Base-by-base conservation (phyloP, 1,140 invertebrate species). In the Bombus terrestris region DNA sequence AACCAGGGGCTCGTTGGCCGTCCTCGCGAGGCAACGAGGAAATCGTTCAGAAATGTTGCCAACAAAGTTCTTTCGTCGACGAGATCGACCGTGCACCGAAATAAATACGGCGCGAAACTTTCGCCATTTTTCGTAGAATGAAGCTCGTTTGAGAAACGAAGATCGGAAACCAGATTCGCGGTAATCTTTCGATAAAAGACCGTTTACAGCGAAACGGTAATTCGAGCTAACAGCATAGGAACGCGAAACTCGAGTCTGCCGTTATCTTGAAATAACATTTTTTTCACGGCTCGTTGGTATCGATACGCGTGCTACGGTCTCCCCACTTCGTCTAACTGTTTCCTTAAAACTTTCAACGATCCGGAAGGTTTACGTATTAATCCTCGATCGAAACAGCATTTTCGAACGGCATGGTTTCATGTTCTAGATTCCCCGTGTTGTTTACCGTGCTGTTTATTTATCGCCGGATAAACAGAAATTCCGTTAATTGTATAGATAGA, bases 31-130 rank as follows among this genome's bases (percentile, higher is more conserved):
- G 4, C 25, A 69, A 69, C 59, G 43, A 41, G 62, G 35, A 18
- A 57, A 57, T 83, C 74, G 74, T 53, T 69, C 37, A n/a, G 66
- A 68, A 72, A 85, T 85, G 79, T 72, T 53, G 68, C 76, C 41
- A 72, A 32, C 25, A 53, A 84, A 80, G 53, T 84, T 78, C 47
- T 10, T 15, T 10, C 73, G 37, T 22, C 28, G 13, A 81, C 53
- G 43, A 47, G 71, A 47, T 77, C 81, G 81, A 53, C 32, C 73
- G 62, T n/a, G 28, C 41, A 3, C 53, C 68, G 47, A 3, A 15
- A 59, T 25, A 78, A 71, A 59, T 12, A 25, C 25, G 37, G 35
- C 43, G 35, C 35, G 35, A 66, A 57, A 78, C n/a, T 77, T 83
- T 83, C 2, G 15, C 62, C 28, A 68, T 68, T 83, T 69, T 69